Evolutionary conservation across 2,797 vertebrate species (phyloP), one percentile per base, ranked within the genome.

Genomic region (Sebastolobus alascanus): DNA sequence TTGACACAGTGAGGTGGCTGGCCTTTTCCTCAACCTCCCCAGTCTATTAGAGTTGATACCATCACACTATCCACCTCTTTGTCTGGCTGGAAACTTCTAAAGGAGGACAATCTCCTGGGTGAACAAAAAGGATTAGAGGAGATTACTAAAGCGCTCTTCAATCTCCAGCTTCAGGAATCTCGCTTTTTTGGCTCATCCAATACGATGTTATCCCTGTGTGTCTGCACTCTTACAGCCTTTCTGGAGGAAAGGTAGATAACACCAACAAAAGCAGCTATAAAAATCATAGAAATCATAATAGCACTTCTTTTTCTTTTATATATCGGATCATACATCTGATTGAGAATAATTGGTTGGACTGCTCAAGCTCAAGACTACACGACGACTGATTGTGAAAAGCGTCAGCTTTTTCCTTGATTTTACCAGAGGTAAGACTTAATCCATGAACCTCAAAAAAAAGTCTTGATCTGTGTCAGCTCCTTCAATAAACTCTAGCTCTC

Each of bases 61-160:
- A 94, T 94, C 93, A 73, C 80, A 87, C 89, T 88, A 93, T 94
- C 93, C 90, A 84, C 87, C 91, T 92, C 90, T 94, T 93, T 95
- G 92, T 94, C 91, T 92, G 85, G 80, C 91, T 90, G 88, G 80
- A 91, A 90, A 95, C 93, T 95, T 96, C 92, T 93, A 93, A 94
- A 94, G 89, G 75, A 92, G 93, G 91, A 93, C 94, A 94, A 93
- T 94, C 93, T 94, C 94, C 83, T 73, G 90, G 91, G 93, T 89
- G 90, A 92, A 94, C 90, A 94, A 93, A 95, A 93, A 86, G 94
- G 94, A 95, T 96, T 95, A 95, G 63, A 87, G 91, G 77, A 94
- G 94, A 95, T 96, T 93, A 96, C 94, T 38, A 87, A 90, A 85
- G 89, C 84, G 54, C 93, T 92, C 85, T 79, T 94, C 93, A 84